Evolutionary conservation across 2,888 invertebrate genomes (phyloP).

Genomic region (Sthenelais limicola): DNA sequence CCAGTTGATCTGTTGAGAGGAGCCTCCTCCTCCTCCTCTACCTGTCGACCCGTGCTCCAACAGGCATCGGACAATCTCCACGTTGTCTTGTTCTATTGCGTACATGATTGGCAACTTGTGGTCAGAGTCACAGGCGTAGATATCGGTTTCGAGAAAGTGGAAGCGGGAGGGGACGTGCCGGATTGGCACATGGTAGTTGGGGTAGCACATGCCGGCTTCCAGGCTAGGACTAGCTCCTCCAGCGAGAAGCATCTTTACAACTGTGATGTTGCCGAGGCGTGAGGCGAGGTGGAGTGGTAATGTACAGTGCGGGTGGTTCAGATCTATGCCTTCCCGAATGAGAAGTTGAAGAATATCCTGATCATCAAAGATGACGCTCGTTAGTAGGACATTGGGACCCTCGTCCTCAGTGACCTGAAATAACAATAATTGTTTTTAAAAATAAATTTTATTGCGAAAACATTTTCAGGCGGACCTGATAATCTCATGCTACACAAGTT

Average conservation of each 20-base stretch:
- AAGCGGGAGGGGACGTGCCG: constrained; percentile 59
- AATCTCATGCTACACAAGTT: no score
- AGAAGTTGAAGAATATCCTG: constrained; percentile 45
- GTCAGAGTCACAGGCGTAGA: constrained; percentile 62
- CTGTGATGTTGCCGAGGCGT: constrained; percentile 79
- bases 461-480: no score
- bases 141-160: constrained; percentile 63
- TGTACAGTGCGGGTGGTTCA: constrained; percentile 75
- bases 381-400: constrained; percentile 82
- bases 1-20: constrained; percentile 61
- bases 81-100: constrained; percentile 65
- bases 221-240: constrained; percentile 81
- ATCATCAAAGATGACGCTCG: constrained; percentile 75
- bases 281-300: constrained; percentile 84
- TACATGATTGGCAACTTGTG: constrained; percentile 65
- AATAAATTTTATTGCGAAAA: no score
- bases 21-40: neutral
- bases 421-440: constrained; percentile 52
- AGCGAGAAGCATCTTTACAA: constrained; percentile 79
- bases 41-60: constrained; percentile 35
- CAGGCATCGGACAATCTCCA: constrained; percentile 57
- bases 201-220: constrained; percentile 84
- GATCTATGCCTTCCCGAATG: constrained; percentile 41
- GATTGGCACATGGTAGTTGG: constrained; percentile 77
- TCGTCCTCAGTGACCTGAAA: constrained; percentile 75